Percentiles rank a stretch among this genome's conserved stretches.
Conservation (phyloP, 2,113 vertebrate species). For the Caranx ignobilis region DNA sequence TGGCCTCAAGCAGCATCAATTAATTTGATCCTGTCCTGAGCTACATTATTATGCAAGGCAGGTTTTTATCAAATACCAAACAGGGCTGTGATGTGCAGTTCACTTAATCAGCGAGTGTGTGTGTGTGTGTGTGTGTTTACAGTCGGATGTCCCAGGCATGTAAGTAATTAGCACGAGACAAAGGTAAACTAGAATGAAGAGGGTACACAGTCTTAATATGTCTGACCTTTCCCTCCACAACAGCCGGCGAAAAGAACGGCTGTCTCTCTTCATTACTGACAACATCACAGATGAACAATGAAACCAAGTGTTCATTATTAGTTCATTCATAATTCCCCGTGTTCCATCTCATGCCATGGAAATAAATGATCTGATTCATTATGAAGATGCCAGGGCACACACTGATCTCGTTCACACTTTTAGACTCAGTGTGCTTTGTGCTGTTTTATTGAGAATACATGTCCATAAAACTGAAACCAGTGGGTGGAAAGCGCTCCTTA, state of each 20-base stretch:
- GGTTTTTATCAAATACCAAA: slow-evolving; percentile 60
- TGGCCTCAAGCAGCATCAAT: slow-evolving; percentile 65
- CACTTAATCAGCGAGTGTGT: slow-evolving; percentile 61
- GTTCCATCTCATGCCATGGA: not conserved
- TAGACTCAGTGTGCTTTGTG: not conserved
- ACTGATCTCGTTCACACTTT: not conserved
- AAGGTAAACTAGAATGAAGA: slow-evolving; percentile 42
- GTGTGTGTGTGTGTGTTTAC: slow-evolving; percentile 40
- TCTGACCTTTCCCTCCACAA: slow-evolving; percentile 64
- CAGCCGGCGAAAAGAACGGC: slow-evolving; percentile 53
- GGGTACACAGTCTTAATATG: slow-evolving; percentile 51
- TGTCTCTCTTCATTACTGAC: slow-evolving; percentile 50
- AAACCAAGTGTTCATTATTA: slow-evolving; percentile 7
- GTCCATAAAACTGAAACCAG: not conserved
- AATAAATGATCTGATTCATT: not conserved
- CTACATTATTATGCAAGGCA: slow-evolving; percentile 40
- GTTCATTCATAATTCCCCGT: not conserved
- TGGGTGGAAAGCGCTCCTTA: not conserved
- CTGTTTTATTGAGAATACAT: not conserved
- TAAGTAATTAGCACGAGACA: slow-evolving; percentile 61
- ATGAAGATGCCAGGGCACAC: not conserved
- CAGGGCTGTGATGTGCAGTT: slow-evolving; percentile 36
- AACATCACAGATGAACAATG: slow-evolving; percentile 16
- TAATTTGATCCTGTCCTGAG: slow-evolving; percentile 60
- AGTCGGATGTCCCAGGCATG: slow-evolving; percentile 26